Base-by-base conservation (phyloP, 2,888 invertebrate species). In the Fissipunctia ypsillon region DNA sequence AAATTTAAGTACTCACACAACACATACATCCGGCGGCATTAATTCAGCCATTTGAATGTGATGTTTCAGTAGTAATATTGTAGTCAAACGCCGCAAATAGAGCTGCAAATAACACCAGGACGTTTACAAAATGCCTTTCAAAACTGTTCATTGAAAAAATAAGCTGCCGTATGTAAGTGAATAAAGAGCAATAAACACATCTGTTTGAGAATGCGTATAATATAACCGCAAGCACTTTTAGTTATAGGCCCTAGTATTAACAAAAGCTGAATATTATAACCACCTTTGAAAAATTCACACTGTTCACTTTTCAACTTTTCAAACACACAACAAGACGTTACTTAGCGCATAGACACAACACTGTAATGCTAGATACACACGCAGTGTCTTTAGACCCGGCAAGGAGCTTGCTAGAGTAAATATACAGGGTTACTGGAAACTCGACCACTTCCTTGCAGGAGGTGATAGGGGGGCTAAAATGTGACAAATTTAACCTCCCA, bases 21-120 rank as follows among this genome's bases (percentile, higher is more conserved):
- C 45, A 83, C 80, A 73, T 60, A 72, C 45, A 65, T 80, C 80
- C n/a, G n/a, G 57, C 57, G 84, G 54, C 31, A 79, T 50, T 67
- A 83, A 54, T 43, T 80, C 80, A n/a, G 80, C 84, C 80, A 80
- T 80, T 64, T 41, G 3, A n/a, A 71, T 35, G 19, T 12, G 10
- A 14, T 41, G 19, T 28, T 50, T 38, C 50, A 31, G 31, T 12
- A 38, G n/a, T 12, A 38, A 0, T n/a, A n/a, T n/a, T n/a, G 12
- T 14, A 28, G 22, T 19, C 28, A 16, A 50, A 57, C 16, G 28
- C n/a, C 3, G 60, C 72, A 73, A 41, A 14, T 2, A 41, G 0
- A 48, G 10, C 80, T 80, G 60, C 31, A 68, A 72, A 50, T 35
- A 57, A 35, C n/a, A 19, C 2, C 7, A 57, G 14, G 16, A 35